Conservation (phyloP, 2,113 vertebrate genomes). For the Poecile atricapillus region DNA sequence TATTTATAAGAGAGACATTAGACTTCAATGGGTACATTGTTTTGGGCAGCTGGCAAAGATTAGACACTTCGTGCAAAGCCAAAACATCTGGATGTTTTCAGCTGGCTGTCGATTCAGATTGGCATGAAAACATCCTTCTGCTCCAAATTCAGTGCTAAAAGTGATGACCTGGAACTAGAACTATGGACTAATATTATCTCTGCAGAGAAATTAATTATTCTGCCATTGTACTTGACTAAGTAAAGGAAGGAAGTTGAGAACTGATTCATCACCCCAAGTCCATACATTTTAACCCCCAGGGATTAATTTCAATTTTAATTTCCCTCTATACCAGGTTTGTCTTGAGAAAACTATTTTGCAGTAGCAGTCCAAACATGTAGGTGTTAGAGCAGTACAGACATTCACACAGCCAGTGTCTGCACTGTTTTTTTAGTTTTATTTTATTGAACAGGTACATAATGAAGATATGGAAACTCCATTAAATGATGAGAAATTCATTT, state of each 20-base stretch:
- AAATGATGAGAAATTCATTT: neutral
- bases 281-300: neutral
- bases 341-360: neutral
- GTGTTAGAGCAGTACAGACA: neutral
- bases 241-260: neutral
- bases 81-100: constrained; percentile 7
- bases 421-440: neutral
- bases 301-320: neutral
- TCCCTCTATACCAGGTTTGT: neutral
- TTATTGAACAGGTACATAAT: neutral
- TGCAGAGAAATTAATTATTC: neutral
- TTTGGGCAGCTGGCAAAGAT: neutral
- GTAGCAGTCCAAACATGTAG: neutral
- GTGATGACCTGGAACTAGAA: neutral
- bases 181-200: neutral
- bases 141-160: neutral
- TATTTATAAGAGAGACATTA: neutral
- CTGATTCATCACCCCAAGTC: neutral
- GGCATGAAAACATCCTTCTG: neutral
- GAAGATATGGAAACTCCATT: neutral
- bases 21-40: neutral
- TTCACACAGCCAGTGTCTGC: neutral
- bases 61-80: neutral
- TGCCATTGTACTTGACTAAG: neutral
- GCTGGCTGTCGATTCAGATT: neutral